Conservation (phyloP, 2,888 invertebrate genomes). For the Meiosimyza decipiens region DNA sequence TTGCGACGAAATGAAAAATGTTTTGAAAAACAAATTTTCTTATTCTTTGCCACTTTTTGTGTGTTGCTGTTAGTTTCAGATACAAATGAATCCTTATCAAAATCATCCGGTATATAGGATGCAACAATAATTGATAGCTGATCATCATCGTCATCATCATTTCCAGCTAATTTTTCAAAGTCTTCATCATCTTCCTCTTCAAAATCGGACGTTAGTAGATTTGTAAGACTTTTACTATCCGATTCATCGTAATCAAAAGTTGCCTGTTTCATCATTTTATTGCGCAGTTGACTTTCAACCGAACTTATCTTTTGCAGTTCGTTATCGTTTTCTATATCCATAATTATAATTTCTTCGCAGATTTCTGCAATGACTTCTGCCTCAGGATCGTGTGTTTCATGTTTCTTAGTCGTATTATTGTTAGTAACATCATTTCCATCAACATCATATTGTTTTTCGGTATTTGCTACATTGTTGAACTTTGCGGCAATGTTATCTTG, state of each 20-base stretch:
- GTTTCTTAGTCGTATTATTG: neutral
- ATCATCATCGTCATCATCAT: slow-evolving; percentile 56
- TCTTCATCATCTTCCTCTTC: slow-evolving; percentile 50
- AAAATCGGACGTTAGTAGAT: slow-evolving; percentile 56
- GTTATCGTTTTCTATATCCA: slow-evolving; percentile 49
- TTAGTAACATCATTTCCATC: neutral
- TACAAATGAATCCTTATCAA: slow-evolving; percentile 38
- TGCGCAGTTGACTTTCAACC: slow-evolving; percentile 38
- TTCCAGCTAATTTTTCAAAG: slow-evolving; percentile 36
- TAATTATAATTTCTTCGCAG: slow-evolving; percentile 60
- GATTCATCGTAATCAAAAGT: slow-evolving; percentile 53
- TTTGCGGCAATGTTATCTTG: neutral
- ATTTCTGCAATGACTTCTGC: slow-evolving; percentile 57
- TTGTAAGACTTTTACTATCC: slow-evolving; percentile 54
- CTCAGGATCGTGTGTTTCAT: neutral
- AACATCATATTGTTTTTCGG: neutral
- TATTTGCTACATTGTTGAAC: neutral
- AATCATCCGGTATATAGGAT: slow-evolving; percentile 58
- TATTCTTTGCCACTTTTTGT: slow-evolving; percentile 8
- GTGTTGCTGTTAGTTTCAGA: neutral
- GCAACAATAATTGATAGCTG: slow-evolving; percentile 64
- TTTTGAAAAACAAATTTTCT: slow-evolving; percentile 52
- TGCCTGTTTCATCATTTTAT: slow-evolving; percentile 49
- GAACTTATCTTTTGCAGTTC: slow-evolving; percentile 10
- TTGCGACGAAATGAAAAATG: slow-evolving; percentile 57